These are phyloP conservation scores for Augochlorella aurata DNA, from an alignment of 2,888 invertebrate species.

Conservation along the genomic window DNA sequence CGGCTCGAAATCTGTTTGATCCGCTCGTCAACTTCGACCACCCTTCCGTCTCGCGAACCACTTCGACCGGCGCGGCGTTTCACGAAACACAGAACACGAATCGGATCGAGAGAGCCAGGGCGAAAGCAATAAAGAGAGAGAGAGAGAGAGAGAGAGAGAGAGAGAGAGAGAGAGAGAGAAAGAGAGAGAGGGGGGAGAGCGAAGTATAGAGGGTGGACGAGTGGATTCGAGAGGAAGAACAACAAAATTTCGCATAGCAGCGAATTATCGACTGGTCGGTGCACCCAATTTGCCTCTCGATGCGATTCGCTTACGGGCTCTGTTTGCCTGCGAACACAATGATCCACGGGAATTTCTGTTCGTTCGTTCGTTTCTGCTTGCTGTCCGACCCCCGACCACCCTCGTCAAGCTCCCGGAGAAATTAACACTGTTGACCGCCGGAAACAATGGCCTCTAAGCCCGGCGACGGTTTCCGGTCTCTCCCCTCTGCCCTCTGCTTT, in stretches of 20 bases:
- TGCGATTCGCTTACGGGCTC: conserved; percentile 45
- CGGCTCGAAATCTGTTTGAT: conserved; percentile 4
- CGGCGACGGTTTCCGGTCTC: not conserved
- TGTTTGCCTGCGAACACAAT: conserved; percentile 53
- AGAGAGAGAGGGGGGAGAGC: not conserved
- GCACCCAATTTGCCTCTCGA: conserved; percentile 51
- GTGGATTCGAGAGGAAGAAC: not conserved
- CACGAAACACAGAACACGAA: not conserved
- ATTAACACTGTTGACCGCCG: conserved; percentile 53
- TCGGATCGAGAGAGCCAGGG: not conserved
- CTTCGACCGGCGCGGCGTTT: not conserved
- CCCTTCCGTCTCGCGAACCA: not conserved
- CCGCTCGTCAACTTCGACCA: conserved; percentile 4
- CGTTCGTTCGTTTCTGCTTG: conserved; percentile 17
- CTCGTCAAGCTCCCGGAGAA: conserved; percentile 36
- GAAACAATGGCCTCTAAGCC: conserved; percentile 35
- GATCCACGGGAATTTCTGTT: conserved; percentile 48
- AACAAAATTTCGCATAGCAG: conserved; percentile 19
- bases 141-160: not conserved
- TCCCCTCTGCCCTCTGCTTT: not conserved
- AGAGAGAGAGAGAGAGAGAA: not conserved
- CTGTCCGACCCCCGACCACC: not conserved
- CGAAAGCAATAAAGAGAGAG: not conserved
- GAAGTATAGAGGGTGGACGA: not conserved
- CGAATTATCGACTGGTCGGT: conserved; percentile 51